These are phyloP conservation scores for Allobates femoralis DNA, from an alignment of 2,797 vertebrate species.

Conservation along the genomic window DNA sequence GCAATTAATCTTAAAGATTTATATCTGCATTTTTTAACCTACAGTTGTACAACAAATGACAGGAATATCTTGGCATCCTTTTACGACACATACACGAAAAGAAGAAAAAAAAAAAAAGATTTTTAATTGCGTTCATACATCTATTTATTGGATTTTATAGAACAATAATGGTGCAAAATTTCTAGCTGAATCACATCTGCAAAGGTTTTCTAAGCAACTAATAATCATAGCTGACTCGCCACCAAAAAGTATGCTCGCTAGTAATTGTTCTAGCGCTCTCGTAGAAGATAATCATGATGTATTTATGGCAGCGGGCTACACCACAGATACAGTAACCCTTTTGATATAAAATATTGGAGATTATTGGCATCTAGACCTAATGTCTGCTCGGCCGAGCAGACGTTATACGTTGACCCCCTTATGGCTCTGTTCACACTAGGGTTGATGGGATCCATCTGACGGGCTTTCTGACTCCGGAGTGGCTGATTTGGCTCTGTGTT, in stretches of 20 bases:
- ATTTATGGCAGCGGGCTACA: constrained; percentile 44
- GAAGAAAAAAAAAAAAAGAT: constrained; percentile 72
- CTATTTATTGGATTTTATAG: constrained; percentile 80
- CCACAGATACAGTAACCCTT: constrained; percentile 57
- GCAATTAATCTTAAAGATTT: constrained; percentile 76
- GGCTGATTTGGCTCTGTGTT: not conserved
- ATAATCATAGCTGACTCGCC: constrained; percentile 42
- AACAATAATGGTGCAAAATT: constrained; percentile 66
- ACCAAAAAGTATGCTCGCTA: constrained; percentile 11
- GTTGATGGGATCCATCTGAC: not conserved
- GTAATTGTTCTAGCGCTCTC: not conserved
- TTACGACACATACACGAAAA: constrained; percentile 58
- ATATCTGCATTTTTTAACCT: constrained; percentile 74
- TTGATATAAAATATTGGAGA: constrained; percentile 13
- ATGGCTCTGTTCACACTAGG: not conserved
- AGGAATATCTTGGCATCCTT: constrained; percentile 75
- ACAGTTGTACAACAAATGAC: constrained; percentile 69
- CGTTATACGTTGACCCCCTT: not conserved
- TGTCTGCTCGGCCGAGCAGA: not conserved
- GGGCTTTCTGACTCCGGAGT: not conserved
- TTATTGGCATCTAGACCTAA: not conserved
- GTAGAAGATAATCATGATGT: not conserved
- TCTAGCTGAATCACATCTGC: constrained; percentile 39
- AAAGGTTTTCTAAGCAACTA: constrained; percentile 31
- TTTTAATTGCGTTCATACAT: constrained; percentile 85